Evolutionary conservation across 1,140 invertebrate species (phyloP), one percentile per base, ranked within the genome.

Genomic region (Bombus picipes): DNA sequence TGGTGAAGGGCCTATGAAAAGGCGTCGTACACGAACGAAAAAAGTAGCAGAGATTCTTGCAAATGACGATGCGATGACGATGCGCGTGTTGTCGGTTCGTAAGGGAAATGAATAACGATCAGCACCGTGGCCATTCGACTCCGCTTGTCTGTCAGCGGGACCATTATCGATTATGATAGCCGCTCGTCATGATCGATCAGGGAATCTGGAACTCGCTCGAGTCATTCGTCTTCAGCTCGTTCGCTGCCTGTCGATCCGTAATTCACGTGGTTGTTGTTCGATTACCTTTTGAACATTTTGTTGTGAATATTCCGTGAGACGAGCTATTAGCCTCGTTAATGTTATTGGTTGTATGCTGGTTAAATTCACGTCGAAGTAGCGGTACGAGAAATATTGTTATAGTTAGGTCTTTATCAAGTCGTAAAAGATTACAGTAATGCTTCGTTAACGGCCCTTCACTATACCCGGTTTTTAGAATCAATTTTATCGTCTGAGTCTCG

Each of bases 21-120:
- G 32, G 37, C 57, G 28, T n/a, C 43, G 62, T 34, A 57, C 28
- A 32, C 34, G 65, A 10, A n/a, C 66, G 78, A 53, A 84, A 81
- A 87, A 83, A 47, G 74, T 41, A 70, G 65, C 34, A 57, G 41
- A 86, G 76, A 78, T 79, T 79, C 83, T 81, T 77, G 88, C 81
- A 91, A 91, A 92, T 91, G 91, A 92, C 88, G 88, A 81, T 76
- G 72, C 85, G 87, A 92, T 92, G 91, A 92, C 91, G 91, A 82
- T 86, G 91, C 91, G 76, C 73, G 79, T 76, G 87, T 65, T 89
- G 75, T 84, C 81, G 86, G 57, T 82, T 53, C 73, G 74, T 79
- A 75, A 87, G 75, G 88, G 75, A 88, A 89, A 87, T 87, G 88
- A 90, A 83, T 88, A 85, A 90, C 88, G 88, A 85, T 82, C 81